Percentiles rank a stretch among this genome's conserved stretches.
phyloP scores from a whole-genome alignment of 2,113 vertebrate genomes.

The Dermatemys mawii region DNA sequence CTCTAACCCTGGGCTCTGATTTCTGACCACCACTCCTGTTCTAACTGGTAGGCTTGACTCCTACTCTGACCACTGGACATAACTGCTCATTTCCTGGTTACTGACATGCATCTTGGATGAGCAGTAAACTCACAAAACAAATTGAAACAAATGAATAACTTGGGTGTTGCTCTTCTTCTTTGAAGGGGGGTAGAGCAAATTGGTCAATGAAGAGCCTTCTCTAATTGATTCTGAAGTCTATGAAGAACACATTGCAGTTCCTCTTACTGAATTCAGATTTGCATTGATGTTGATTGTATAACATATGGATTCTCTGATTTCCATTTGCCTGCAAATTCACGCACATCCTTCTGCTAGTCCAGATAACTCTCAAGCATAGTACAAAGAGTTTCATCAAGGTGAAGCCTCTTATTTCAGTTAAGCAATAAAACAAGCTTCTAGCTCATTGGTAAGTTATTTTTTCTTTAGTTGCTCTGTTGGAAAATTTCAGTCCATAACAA shows the following conservation, averaged over 20 bases:
- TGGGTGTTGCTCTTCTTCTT: background rate
- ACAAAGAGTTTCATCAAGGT: constrained; percentile 19
- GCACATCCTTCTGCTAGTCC: constrained; percentile 13
- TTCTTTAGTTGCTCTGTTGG: background rate
- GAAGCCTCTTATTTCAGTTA: constrained; percentile 24
- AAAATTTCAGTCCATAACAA: constrained; percentile 28
- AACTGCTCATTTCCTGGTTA: background rate
- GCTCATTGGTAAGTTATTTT: constrained; percentile 1
- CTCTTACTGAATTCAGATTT: background rate
- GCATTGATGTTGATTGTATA: constrained; percentile 8
- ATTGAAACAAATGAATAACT: background rate
- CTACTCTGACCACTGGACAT: background rate
- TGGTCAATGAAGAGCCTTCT: background rate
- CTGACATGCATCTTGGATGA: background rate
- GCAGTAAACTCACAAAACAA: background rate
- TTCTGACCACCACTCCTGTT: background rate
- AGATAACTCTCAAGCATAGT: constrained; percentile 12
- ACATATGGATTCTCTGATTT: background rate
- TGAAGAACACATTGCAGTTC: background rate
- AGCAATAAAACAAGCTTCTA: constrained; percentile 15
- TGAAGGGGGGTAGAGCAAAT: background rate
- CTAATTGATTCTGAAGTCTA: background rate
- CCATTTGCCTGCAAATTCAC: constrained; percentile 38
- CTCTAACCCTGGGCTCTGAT: background rate
- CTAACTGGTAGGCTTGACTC: background rate